Evolutionary conservation across 2,113 vertebrate genomes (phyloP), one percentile per base, ranked within the genome.

Genomic region (Laticauda laticaudata): DNA sequence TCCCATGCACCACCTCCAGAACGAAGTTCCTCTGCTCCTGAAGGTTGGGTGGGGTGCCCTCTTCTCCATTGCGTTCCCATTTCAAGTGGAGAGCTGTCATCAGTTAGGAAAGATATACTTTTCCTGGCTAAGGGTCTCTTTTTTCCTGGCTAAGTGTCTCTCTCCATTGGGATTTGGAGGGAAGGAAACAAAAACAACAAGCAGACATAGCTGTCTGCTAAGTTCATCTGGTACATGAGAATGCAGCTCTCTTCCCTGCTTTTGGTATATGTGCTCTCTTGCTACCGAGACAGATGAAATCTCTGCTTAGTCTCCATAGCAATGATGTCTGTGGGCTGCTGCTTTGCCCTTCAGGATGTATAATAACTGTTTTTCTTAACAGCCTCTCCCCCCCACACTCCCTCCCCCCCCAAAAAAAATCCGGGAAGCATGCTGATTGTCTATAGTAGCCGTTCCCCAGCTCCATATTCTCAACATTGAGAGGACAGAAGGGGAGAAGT

Each of bases 291-390:
- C 61, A 55, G 90, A 69, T 69, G 45, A 85, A 43, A 20, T 91
- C 69, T 56, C 10, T 55, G 90, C 64, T 54, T 12, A 81, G 90
- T 91, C 61, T 91, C 51, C 61, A 81, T 85, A 91, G 90, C 69
- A 85, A 85, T 85, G 51, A 14, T 91, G 24, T 81, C 90, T 26
- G 34, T 85, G 11, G 21, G 69, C 48, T 91, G 69, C 14, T 56
- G 24, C 51, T 56, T 85, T 85, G 69, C 90, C 48, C 90, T 91
- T 23, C n/a, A 53, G 34, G n/a, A 45, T 39, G 55, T 61, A 59
- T 59, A 45, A 61, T 26, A 91, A 64, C 29, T 39, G 9, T 29
- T 39, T 53, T 69, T 81, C n/a, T 51, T 81, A 21, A 64, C 57
- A 53, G 64, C 15, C 55, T 34, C 26, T 34, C 48, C 55, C 23